Conservation (phyloP, 2,888 invertebrate species). For the Amiota communis region DNA sequence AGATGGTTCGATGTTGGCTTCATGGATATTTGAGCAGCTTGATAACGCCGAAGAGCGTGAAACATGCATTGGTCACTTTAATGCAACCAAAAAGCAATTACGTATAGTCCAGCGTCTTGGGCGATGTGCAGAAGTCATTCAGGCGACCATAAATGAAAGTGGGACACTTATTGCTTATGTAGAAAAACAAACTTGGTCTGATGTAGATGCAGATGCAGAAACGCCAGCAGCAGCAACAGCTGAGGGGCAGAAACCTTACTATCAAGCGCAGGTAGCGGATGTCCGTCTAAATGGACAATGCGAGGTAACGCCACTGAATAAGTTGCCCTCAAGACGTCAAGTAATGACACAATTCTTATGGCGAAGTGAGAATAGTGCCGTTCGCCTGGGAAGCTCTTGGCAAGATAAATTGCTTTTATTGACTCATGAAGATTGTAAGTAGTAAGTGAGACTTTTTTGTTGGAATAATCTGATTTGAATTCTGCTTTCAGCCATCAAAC, state of each 20-base stretch:
- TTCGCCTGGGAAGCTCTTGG: conserved; percentile 47
- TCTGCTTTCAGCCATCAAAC: conserved; percentile 52
- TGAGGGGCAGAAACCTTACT: conserved; percentile 71
- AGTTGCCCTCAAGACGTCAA: conserved; percentile 79
- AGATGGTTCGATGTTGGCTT: conserved; percentile 82
- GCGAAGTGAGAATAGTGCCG: conserved; percentile 57
- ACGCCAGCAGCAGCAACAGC: not conserved
- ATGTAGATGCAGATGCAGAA: conserved; percentile 49
- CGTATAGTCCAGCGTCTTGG: conserved; percentile 79
- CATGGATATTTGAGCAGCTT: conserved; percentile 76
- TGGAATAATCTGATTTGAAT: conserved; percentile 16
- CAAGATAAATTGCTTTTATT: conserved; percentile 82
- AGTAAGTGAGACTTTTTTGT: conserved; percentile 35
- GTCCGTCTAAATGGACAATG: conserved; percentile 61
- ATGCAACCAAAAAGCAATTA: conserved; percentile 77
- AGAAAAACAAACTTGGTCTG: conserved; percentile 69
- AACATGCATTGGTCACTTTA: conserved; percentile 78
- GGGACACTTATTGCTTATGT: conserved; percentile 81
- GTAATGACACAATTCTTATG: conserved; percentile 83
- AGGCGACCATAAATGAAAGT: conserved; percentile 84
- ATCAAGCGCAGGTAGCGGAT: conserved; percentile 79
- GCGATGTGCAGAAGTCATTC: conserved; percentile 79
- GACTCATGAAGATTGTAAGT: conserved; percentile 84
- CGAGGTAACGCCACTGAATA: conserved; percentile 55
- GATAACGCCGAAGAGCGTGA: conserved; percentile 70